Evolutionary conservation across 2,113 vertebrate genomes (phyloP).

Genomic region (Octodon degus): DNA sequence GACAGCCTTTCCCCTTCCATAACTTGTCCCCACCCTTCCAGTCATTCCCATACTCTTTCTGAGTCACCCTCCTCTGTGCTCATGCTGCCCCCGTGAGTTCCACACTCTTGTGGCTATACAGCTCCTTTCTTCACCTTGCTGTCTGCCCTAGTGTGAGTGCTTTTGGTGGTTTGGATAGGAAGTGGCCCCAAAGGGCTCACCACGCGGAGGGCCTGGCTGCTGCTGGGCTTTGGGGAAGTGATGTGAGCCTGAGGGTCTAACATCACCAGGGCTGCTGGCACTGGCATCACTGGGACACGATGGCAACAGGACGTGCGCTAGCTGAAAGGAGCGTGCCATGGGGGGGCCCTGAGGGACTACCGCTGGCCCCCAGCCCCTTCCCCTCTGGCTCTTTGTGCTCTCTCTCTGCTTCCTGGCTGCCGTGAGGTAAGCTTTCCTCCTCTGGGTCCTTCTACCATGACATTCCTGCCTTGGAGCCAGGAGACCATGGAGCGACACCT

Average conservation of each 20-base stretch:
- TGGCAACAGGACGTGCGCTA: neutral
- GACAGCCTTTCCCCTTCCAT: neutral
- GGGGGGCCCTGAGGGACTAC: neutral
- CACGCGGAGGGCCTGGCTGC: neutral
- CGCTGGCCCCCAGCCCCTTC: neutral
- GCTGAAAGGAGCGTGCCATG: neutral
- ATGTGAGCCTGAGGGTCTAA: neutral
- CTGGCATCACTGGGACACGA: neutral
- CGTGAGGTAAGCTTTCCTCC: neutral
- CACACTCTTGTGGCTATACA: neutral
- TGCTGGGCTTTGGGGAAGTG: neutral
- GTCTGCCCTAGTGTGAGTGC: neutral
- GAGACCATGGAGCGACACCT: neutral
- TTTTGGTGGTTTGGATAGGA: neutral
- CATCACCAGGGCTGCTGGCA: neutral
- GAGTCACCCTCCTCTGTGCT: neutral
- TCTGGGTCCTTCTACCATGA: neutral
- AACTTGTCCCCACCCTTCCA: too few relatives aligned
- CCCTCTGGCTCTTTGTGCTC: neutral
- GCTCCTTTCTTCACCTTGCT: neutral
- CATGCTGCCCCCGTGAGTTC: neutral
- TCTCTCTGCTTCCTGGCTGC: neutral
- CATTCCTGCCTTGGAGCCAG: neutral
- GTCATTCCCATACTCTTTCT: neutral
- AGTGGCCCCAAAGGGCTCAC: neutral